A percentile compares a stretch with the other conserved stretches of the same genome.
phyloP scores from a whole-genome alignment of 2,888 invertebrate genomes.

The Iselma pallidipennis region DNA sequence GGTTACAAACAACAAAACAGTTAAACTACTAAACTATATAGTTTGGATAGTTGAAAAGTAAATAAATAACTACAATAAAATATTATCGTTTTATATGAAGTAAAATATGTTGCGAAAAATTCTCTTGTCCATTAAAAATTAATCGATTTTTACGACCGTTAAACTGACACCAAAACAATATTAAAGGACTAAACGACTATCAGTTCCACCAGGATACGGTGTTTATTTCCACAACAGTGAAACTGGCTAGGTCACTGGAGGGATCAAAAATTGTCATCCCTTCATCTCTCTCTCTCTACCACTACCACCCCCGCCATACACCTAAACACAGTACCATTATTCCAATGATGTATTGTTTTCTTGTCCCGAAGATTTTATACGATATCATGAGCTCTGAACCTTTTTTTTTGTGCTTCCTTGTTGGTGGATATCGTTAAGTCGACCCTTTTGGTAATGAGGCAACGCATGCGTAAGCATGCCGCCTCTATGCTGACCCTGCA shows the following conservation, averaged over 20 bases:
- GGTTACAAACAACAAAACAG: not conserved
- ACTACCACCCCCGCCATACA: too few species aligned
- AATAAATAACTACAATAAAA: too few species aligned
- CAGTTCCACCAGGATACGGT: not conserved
- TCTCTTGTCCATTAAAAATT: not conserved
- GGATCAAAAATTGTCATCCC: not conserved
- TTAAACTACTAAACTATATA: not conserved
- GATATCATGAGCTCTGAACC: not conserved
- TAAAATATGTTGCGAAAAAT: not conserved
- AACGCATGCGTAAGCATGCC: slow-evolving; percentile 1
- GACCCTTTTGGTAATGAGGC: not conserved
- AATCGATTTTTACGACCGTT: not conserved
- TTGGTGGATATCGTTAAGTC: not conserved
- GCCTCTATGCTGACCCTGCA: not conserved
- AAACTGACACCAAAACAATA: not conserved
- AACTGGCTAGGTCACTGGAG: not conserved
- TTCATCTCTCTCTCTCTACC: too few species aligned
- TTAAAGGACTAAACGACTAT: not conserved
- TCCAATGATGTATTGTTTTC: slow-evolving; percentile 1
- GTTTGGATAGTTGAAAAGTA: too few species aligned
- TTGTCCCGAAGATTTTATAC: not conserved
- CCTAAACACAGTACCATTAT: not conserved
- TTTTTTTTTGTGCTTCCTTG: not conserved
- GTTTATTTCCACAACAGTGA: not conserved
- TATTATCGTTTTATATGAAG: not conserved